Base-by-base conservation (phyloP, 2,888 invertebrate genomes). In the Dexiosoma caninum region DNA sequence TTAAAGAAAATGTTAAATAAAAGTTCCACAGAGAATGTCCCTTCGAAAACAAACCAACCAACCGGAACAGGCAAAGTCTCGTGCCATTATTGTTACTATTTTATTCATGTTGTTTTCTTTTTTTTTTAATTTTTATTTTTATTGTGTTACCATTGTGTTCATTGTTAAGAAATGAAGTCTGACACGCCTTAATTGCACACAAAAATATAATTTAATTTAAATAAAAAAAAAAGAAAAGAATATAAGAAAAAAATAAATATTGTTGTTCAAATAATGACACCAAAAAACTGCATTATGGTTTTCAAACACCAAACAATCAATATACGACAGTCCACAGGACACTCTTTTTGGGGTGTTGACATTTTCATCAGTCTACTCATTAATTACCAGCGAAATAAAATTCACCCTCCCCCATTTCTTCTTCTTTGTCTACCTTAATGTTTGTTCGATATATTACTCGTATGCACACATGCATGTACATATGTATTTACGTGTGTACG, bases 201-300 rank as follows among this genome's bases (percentile, higher is more conserved):
- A 67, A 81, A 76, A 77, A 67, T 81, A 67, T 77, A 77, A 81
- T 81, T 81, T 81, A 81, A 81, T 81, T 81, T 81, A 51, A 81
- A 81, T 81, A 69, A 72, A 57, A 62, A 81, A 62, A 57, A 74
- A 42, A 72, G 35, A 27, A 72, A 55, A 30, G 35, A 37, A 60
- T 32, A 19, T 42, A 27, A 49, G 53, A 49, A 44, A n/a, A 12
- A 53, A 44, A 74, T n/a, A 40, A 70, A 55, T 67, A 62, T 30
- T 53, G 42, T 30, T 64, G 30, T 55, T 53, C 70, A 77, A 49
- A 51, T 67, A 76, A 77, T 72, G 72, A 72, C 72, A 81, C 49
- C 72, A 57, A 76, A n/a, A 57, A 66, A 81, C 67, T 81, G 80
- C 80, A 81, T 67, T 77, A 55, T 49, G 35, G 46, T 57, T 23